Evolutionary conservation across 2,888 invertebrate species (phyloP).

Genomic region (Labia minor): DNA sequence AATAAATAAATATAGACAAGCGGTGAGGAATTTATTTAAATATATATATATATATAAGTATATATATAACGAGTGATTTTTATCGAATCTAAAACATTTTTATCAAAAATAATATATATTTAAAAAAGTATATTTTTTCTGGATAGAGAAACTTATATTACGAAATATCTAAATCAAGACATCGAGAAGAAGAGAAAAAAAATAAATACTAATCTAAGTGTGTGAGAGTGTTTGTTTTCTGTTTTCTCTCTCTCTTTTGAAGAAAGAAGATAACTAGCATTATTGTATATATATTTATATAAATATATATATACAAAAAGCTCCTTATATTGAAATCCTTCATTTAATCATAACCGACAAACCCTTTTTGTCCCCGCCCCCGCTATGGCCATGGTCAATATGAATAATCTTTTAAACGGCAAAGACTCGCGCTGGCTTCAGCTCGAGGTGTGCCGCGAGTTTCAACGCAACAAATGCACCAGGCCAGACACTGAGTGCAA

Average conservation of each 20-base stretch:
- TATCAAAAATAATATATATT: conserved; percentile 22
- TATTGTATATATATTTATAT: neutral
- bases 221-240: no score
- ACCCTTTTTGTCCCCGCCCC: conserved; percentile 31
- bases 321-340: conserved; percentile 13
- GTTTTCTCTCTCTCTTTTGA: no score
- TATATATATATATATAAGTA: no score
- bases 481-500: conserved; percentile 99
- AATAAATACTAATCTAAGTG: no score
- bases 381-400: conserved; percentile 79
- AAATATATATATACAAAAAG: no score
- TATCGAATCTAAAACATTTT: conserved; percentile 23
- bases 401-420: conserved; percentile 93
- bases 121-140: conserved; percentile 17
- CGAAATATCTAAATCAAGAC: no score
- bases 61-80: conserved; percentile 24
- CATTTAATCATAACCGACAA: conserved; percentile 24
- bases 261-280: conserved; percentile 25
- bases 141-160: neutral
- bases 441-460: conserved; percentile 98
- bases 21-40: conserved; percentile 16
- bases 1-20: no score
- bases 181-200: conserved; percentile 22
- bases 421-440: conserved; percentile 99
- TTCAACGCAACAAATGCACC: conserved; percentile 99